Evolutionary conservation across 23 tunicate genomes (phyloP), one percentile per base, ranked within the genome.

Genomic region (Ciona savignyi): DNA sequence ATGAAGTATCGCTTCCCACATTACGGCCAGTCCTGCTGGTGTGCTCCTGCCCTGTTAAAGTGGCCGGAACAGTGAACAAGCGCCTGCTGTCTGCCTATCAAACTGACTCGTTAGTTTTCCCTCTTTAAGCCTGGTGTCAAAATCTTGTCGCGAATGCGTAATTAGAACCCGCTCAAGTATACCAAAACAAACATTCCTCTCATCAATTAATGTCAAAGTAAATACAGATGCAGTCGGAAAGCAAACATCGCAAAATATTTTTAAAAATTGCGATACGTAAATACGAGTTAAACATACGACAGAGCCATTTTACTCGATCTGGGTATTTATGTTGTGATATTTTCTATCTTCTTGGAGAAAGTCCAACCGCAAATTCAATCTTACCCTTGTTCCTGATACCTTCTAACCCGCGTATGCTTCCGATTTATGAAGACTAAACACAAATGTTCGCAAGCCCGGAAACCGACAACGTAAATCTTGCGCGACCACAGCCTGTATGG

Each of bases 41-140:
- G 9, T 15, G 56, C 9, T 6, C 11, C 56, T 42, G 56, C 15
- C 56, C 56, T 42, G 56, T 15, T 42, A 42, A 42, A 42, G 56
- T 42, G 56, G 11, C 56, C 56, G 56, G 9, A 42, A 42, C 56
- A 15, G 56, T 15, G 11, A 42, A 42, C 56, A 42, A 42, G 56
- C 56, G 56, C 56, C 56, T 42, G 56, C 56, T 42, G 56, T 42
- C 56, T 42, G 56, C 56, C 56, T 42, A 42, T 42, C 56, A 42
- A 42, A 6, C 56, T 42, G 11, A 15, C 56, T 42, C 56, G 56
- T 42, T 42, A 42, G 56, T 42, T 42, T 6, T 42, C 56, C 56
- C 15, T 6, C 56, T 42, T 42, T 6, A 9, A 42, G 56, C 56
- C n/a, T n/a, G 56, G 56, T 15, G 56, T 42, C 15, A 42, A 42